Base-by-base conservation (phyloP, 1,140 invertebrate genomes). In the Aphidius gifuensis region DNA sequence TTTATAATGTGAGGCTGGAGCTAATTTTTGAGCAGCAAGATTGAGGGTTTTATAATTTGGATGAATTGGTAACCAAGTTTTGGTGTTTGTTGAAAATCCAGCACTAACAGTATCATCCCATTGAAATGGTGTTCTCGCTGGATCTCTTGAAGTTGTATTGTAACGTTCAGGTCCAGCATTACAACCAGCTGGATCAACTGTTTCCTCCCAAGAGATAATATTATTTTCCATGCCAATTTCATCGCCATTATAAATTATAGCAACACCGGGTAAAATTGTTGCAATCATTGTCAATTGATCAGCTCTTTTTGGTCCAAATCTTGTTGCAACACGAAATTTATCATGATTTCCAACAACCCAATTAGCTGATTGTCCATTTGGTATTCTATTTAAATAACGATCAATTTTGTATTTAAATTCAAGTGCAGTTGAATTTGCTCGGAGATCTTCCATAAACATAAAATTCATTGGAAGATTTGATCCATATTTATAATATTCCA, bases 241-340 rank as follows among this genome's bases (percentile, higher is more conserved):
- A 73, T 92, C 90, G 9, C 89, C 92, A 78, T 92, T 89, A 77
- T 92, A 93, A 50, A 87, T 85, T 1, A 92, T 83, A 2, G 84
- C 82, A 3, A 90, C 84, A 0, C 91, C 92, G 6, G 89, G 88
- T 16, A 93, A 70, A 1, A 91, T 69, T 9, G 88, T 73, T 8
- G 84, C 82, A 23, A 93, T 69, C 82, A 91, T 88, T 64, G 88
- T 85, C 61, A 90, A 75, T 46, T 83, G 84, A 74, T 92, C 90
- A 0, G 89, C 83, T 1, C 86, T 67, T n/a, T n/a, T n/a, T n/a
- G n/a, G n/a, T n/a, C 88, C 89, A 46, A 86, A 78, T 23, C 89
- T 80, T 0, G 81, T 32, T 0, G 69, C 66, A 1, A 62, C 69
- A 0, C 75, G 66, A 44, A 65, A 66, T 23, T 73, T 69, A 42